A percentile compares a stretch with the other conserved stretches of the same genome.
phyloP scores from a whole-genome alignment of 1,140 invertebrate species.

The Hetaerina americana region DNA sequence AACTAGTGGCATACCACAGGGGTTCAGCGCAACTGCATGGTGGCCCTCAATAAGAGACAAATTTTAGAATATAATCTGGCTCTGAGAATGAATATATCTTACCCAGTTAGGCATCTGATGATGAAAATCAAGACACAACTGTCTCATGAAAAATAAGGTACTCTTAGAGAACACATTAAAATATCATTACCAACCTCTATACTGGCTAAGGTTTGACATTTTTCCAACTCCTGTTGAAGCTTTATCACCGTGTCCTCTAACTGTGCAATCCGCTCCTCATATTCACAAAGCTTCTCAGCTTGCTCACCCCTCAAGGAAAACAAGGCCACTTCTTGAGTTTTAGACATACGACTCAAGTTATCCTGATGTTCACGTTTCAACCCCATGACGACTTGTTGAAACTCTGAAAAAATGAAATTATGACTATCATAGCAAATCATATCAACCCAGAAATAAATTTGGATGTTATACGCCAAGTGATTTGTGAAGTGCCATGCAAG shows the following conservation, averaged over 20 bases:
- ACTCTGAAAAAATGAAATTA: slow-evolving; percentile 20
- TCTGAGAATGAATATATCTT: too few species aligned
- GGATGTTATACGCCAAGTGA: background rate
- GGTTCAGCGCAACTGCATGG: too few species aligned
- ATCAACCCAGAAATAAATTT: background rate
- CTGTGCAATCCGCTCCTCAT: slow-evolving; percentile 25
- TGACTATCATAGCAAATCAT: background rate
- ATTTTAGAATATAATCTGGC: too few species aligned
- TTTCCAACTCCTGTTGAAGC: slow-evolving; percentile 26
- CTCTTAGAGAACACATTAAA: too few species aligned
- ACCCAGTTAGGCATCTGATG: too few species aligned
- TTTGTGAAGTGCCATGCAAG: too few species aligned
- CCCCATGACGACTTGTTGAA: slow-evolving; percentile 29
- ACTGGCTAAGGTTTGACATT: slow-evolving; percentile 27
- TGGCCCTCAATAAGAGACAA: too few species aligned
- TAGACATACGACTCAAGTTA: slow-evolving; percentile 21
- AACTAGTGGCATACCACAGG: too few species aligned
- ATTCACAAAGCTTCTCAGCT: slow-evolving; percentile 26
- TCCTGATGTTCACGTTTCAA: slow-evolving; percentile 29
- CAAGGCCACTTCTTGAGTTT: slow-evolving; percentile 24
- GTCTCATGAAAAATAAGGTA: too few species aligned
- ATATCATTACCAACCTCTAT: slow-evolving; percentile 22
- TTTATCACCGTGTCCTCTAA: slow-evolving; percentile 25
- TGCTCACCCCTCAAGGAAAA: slow-evolving; percentile 28
- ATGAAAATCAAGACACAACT: too few species aligned